Evolutionary conservation across 2,888 invertebrate species (phyloP), one percentile per base, ranked within the genome.

Genomic region (Andrena fulva): DNA sequence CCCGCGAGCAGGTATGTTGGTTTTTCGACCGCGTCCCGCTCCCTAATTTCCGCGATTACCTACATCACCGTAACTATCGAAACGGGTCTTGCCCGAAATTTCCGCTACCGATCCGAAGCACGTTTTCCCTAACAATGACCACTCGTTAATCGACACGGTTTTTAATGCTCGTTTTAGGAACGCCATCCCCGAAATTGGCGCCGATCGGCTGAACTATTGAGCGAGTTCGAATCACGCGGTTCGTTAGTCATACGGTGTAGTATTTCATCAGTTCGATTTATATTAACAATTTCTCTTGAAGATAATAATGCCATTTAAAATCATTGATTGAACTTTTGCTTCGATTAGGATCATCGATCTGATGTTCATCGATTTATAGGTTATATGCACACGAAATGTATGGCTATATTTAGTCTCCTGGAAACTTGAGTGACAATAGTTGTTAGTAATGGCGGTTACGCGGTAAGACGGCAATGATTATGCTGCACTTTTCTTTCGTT

Each of bases 21-120:
- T 68, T 70, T 75, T 75, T 79, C 79, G 63, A 56, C 73, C 79
- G 63, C 64, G 72, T 56, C 35, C 24, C 56, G 73, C 50, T 64
- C 68, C 50, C 80, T 80, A 80, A 80, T 80, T 79, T 79, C 68
- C 35, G 69, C 67, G 56, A 79, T 79, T 68, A 79, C 73, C 79
- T 24, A 35, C 12, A 54, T 24, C 54, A 54, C 56, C 56, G 64
- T 72, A 72, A 63, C 62, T 24, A 80, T 67, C 73, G 68, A 33
- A 63, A 59, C 56, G 79, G 27, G 8, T 69, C 35, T 59, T 42
- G 35, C 16, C 42, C 56, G 24, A 64, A 50, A 70, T 77, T 66
- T 77, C 70, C 20, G 27, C 6, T 27, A 56, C 20, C 31, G 29
- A 35, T 69, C 62, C 7, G 2, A 20, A 27, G 6, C 33, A 42